Percentiles rank a stretch among this genome's conserved stretches.
Conservation (phyloP, 2,888 invertebrate genomes). For the Ichneumon xanthorius region DNA sequence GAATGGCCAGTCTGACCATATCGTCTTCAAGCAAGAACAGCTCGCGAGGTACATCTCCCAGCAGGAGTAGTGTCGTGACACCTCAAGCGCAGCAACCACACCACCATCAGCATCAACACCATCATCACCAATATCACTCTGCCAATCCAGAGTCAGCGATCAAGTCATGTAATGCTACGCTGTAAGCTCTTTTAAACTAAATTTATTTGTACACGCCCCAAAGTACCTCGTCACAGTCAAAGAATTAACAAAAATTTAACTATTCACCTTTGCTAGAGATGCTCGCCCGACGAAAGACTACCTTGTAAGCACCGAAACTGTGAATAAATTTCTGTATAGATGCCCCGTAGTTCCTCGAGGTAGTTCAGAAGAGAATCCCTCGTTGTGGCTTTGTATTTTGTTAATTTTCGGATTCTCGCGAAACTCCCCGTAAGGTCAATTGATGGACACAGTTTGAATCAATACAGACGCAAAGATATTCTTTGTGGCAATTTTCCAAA, state of each 20-base stretch:
- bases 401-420: neutral
- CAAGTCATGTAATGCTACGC: constrained; percentile 82
- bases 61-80: constrained; percentile 77
- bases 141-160: constrained; percentile 78
- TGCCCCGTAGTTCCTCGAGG: neutral
- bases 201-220: neutral
- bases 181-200: constrained; percentile 75
- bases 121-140: constrained; percentile 74
- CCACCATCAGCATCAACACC: constrained; percentile 24
- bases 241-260: neutral
- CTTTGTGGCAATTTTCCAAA: neutral
- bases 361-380: neutral
- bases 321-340: neutral
- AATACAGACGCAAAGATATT: neutral
- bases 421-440: neutral
- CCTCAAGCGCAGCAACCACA: constrained; percentile 59
- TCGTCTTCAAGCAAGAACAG: constrained; percentile 82
- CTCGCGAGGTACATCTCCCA: constrained; percentile 83
- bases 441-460: neutral
- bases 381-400: neutral
- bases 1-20: constrained; percentile 84
- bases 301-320: neutral
- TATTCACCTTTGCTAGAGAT: neutral
- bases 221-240: neutral
- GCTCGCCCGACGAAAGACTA: neutral